A percentile compares a stretch with the other conserved stretches of the same genome.
These are phyloP conservation scores for Ctenodactylus gundi DNA, from an alignment of 2,113 vertebrate species.

Conservation along the genomic window DNA sequence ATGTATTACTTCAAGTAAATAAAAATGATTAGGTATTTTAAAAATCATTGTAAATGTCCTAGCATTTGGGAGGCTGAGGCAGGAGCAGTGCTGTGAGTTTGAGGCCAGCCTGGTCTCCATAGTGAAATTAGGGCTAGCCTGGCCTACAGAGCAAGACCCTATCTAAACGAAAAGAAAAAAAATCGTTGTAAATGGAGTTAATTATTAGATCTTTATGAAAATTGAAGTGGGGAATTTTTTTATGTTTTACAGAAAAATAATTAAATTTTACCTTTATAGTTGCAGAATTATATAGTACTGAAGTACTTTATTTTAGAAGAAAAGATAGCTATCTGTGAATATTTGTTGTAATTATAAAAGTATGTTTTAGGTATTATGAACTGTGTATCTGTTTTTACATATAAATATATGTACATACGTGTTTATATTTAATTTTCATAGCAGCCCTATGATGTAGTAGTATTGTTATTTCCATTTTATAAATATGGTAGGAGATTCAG, in stretches of 20 bases:
- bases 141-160: too few relatives aligned
- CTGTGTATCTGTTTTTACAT: neutral
- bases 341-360: neutral
- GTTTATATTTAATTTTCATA: conserved; percentile 21
- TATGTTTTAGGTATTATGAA: neutral
- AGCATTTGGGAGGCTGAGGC: too few relatives aligned
- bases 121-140: too few relatives aligned
- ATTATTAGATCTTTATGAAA: conserved; percentile 16
- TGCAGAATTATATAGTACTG: neutral
- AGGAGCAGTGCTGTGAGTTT: too few relatives aligned
- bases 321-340: neutral
- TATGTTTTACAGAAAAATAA: neutral
- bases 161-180: too few relatives aligned
- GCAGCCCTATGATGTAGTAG: neutral
- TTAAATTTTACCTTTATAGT: neutral
- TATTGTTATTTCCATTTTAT: neutral
- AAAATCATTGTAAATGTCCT: neutral
- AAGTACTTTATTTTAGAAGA: neutral
- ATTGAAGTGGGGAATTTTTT: neutral
- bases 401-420: neutral
- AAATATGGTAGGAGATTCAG: neutral
- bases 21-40: neutral
- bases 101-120: too few relatives aligned
- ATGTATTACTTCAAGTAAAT: neutral
- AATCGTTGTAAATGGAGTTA: conserved; percentile 5